Evolutionary conservation across 2,113 vertebrate species (phyloP), one percentile per base, ranked within the genome.

Genomic region (Protomyctophum bolini): DNA sequence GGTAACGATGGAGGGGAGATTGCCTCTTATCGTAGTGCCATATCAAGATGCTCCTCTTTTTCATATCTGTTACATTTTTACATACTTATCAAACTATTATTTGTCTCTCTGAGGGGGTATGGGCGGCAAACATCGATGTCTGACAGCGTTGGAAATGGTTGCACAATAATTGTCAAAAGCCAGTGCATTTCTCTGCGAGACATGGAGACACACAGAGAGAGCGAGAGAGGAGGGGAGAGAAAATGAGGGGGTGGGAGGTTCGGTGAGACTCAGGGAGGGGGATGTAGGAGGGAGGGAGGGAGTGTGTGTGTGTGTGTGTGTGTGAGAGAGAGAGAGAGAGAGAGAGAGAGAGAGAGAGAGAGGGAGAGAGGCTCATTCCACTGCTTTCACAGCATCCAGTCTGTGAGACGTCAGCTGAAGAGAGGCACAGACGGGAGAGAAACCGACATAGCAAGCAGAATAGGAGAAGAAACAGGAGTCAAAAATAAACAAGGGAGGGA

Each of bases 131-230:
- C 60, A 81, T 83, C 82, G 73, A 82, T 87, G 81, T 80, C 82
- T 87, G 83, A 88, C 87, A 83, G 58, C 86, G 86, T 86, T 87
- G 84, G 71, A 82, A 88, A 88, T 83, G 89, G 81, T 80, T 84
- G 82, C 83, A 84, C 86, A 69, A 89, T 93, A 89, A 91, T 88
- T 89, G 85, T 90, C 78, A 88, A 85, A 88, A 86, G 82, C 81
- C 55, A 76, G 72, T 76, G 72, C 75, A 67, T 87, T 64, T 85
- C 15, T 72, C 46, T 68, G 41, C 33, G 33, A 11, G 45, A 58
- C 55, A 66, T 21, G 21, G 56, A 51, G 49, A 55, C 51, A 57
- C 51, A 57, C 48, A 61, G 58, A 48, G 80, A 77, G 78, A 58
- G 58, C 68, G 77, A 77, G 78, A 81, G 83, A 86, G 85, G 76